phyloP scores from a whole-genome alignment of 1,140 invertebrate genomes.

The Drosophila sturtevanti region DNA sequence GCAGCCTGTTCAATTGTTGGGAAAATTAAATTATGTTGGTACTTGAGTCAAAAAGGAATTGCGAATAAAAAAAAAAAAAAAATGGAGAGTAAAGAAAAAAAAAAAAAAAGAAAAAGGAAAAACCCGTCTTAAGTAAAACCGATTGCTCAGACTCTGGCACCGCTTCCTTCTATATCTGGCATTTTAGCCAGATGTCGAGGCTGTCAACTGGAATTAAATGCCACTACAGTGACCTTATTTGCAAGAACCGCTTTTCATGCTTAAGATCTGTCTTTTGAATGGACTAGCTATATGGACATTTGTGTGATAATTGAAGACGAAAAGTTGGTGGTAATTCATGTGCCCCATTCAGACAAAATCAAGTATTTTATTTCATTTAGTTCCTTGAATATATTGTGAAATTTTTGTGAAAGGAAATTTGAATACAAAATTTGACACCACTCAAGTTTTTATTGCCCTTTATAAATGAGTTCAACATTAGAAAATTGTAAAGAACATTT shows the following conservation, averaged over 20 bases:
- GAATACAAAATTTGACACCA: too few relatives aligned
- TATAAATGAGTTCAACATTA: too few relatives aligned
- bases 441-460: too few relatives aligned
- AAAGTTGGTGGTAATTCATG: background rate
- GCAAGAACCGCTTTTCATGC: background rate
- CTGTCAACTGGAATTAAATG: background rate
- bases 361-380: background rate
- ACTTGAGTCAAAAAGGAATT: conserved; percentile 1
- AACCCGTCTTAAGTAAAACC: background rate
- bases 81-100: background rate
- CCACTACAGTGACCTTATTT: background rate
- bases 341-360: background rate
- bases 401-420: too few relatives aligned
- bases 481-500: too few relatives aligned
- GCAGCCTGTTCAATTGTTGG: conserved; percentile 60
- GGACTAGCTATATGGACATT: background rate
- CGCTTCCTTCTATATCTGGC: background rate
- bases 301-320: background rate
- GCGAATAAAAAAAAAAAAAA: background rate
- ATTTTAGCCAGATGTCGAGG: background rate
- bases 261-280: background rate
- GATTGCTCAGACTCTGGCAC: background rate
- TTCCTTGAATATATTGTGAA: background rate
- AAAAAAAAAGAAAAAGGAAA: background rate
- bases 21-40: conserved; percentile 56